Base-by-base conservation (phyloP, 2,797 vertebrate species). In the Bucorvus abyssinicus region DNA sequence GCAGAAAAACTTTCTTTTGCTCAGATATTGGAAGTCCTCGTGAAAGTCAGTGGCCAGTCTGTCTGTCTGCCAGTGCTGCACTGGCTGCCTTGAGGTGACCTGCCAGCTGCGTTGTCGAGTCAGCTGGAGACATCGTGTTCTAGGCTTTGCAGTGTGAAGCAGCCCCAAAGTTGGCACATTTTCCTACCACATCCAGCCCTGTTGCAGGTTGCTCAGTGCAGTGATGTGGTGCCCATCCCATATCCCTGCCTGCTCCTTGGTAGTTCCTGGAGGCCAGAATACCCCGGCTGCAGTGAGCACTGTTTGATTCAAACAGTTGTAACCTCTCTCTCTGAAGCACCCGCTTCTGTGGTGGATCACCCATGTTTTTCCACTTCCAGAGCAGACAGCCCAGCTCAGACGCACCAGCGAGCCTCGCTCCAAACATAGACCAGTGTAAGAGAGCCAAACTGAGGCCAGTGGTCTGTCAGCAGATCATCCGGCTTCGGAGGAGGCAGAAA, bases 391-490 rank as follows among this genome's bases (percentile, higher is more conserved):
- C 19, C 45, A 45, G 79, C 68, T 95, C 86, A 93, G 75, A 53
- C 79, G 47, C 73, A 70, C 82, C 88, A 91, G 73, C 83, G 77
- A 74, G 76, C 87, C 89, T 92, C 52, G 0, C 56, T 89, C 86
- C 93, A 67, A 93, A 86, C 85, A 65, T 13, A 79, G 93, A 75
- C 77, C 80, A 44, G 60, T 3, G 74, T 87, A 68, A 57, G 56
- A 68, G 64, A 83, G 91, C 93, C 88, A 74, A 71, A 47, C 83
- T 91, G 90, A 63, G 93, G 88, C 92, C 90, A 87, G 87, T 82
- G 89, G 89, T 94, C 92, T 93, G 79, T 95, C 92, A 95, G 86
- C 90, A 93, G 94, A 94, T 78, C 77, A 87, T 79, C 85, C 61
- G 6, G 83, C 69, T 53, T 65, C 78, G 88, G 89, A 93, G 84